Evolutionary conservation across 1,140 invertebrate genomes (phyloP).

Genomic region (Cryptotermes secundus): DNA sequence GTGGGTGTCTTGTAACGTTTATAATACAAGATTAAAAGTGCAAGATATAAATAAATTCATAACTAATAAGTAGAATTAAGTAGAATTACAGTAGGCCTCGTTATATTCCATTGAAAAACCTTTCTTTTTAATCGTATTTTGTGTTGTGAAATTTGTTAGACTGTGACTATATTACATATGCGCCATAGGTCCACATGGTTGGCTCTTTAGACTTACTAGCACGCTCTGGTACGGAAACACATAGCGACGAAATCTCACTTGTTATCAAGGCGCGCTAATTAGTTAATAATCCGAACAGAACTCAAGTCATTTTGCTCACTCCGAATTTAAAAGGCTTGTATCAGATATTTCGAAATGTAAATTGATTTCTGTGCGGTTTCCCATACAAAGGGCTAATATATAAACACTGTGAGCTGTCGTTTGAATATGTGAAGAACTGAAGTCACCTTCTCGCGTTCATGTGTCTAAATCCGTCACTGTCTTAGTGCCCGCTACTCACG

Average conservation of each 20-base stretch:
- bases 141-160: too few relatives aligned
- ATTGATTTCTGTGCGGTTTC: neutral
- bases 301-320: neutral
- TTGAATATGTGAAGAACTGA: neutral
- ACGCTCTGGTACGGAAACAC: neutral
- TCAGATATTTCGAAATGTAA: neutral
- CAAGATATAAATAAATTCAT: too few relatives aligned
- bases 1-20: too few relatives aligned
- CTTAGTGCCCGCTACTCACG: neutral
- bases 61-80: too few relatives aligned
- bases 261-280: neutral
- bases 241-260: neutral
- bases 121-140: too few relatives aligned
- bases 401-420: neutral
- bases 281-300: neutral
- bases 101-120: too few relatives aligned
- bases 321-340: neutral
- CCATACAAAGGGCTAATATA: neutral
- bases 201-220: too few relatives aligned
- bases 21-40: too few relatives aligned
- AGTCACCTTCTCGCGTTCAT: neutral
- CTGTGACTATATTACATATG: too few relatives aligned
- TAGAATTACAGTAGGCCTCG: too few relatives aligned
- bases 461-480: conserved; percentile 8
- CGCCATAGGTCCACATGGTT: too few relatives aligned